Evolutionary conservation across 2,888 invertebrate genomes (phyloP), one percentile per base, ranked within the genome.

Genomic region (Eupithecia exiguata): DNA sequence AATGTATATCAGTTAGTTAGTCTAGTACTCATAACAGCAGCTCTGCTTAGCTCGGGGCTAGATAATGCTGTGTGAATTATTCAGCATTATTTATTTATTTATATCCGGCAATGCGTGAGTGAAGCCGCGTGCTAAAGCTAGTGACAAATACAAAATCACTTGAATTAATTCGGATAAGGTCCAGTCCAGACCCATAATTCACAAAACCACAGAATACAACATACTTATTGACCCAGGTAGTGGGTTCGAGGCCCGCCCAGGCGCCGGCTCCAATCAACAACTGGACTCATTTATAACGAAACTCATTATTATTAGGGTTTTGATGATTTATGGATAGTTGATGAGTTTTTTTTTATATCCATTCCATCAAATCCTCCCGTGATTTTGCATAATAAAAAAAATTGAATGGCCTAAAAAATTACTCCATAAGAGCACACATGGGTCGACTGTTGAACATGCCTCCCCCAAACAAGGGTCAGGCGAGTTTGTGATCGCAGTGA

Each of bases 211-310:
- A 61, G 61, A 62, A 70, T 62, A 43, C 18, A n/a, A 36, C 12
- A 65, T 53, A 46, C 46, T 49, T n/a, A 25, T 12, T 6, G 5
- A 9, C 35, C 49, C 76, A 72, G 76, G 70, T 74, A 72, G 66
- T 49, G 25, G 72, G 68, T 75, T 75, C 68, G 58, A 49, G 16
- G 49, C 69, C 74, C 71, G 74, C 74, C 74, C 71, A 36, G 74
- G 74, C 74, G 74, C 74, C 74, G 58, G 36, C 4, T 35, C 18
- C 35, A 35, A 61, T 62, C 62, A 62, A 16, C 30, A 6, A 58
- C 35, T 62, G 62, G 62, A 18, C 18, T 62, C 6, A 62, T 35
- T 62, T 35, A 7, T 18, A 35, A 18, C 35, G 5, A 30, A 61
- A 35, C 35, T 66, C 36, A 71, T 68, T 68, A 68, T 38, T 43